Base-by-base conservation (phyloP, 2,888 invertebrate genomes). In the Brachypterus glaber region DNA sequence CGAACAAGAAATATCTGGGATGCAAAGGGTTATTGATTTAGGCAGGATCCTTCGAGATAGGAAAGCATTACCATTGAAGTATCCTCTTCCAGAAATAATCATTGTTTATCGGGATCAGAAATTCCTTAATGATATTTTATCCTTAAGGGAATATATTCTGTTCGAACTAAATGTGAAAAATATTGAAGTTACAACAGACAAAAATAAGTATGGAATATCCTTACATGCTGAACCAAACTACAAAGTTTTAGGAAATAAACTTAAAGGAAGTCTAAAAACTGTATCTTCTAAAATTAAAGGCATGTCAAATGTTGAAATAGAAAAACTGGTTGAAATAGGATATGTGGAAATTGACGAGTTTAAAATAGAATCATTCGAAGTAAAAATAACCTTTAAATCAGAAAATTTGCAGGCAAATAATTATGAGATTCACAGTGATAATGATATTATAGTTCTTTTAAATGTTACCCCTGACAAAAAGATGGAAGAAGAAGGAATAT, bases 11-110 rank as follows among this genome's bases (percentile, higher is more conserved):
- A 89, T 95, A 0, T 72, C 79, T 26, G 71, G 79, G 49, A 91
- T 95, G 91, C 93, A 95, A 68, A 75, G 78, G 15, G 84, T 93
- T 2, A 84, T 95, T 45, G 93, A 93, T 59, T 66, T 93, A 16
- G 92, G 91, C 1, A 74, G 95, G 47, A 78, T 91, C 5, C 73
- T 92, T 45, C 71, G 95, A 43, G 95, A 95, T 60, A 74, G 91
- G 29, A 84, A 86, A 59, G 89, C 87, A 3, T 73, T 92, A 43
- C 91, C 93, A 0, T 74, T 90, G 2, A 93, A 93, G 72, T 92
- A 92, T 66, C 95, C 95, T 0, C 68, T 95, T 41, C 86, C 86
- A 17, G 92, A 92, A 65, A 77, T 93, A 52, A 79, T 93, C 11
- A 82, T 95, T 9, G 85, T 95, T 51, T 86, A 91, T 59, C 81